Evolutionary conservation across 2,888 invertebrate genomes (phyloP).

Genomic region (Athalia rosae): DNA sequence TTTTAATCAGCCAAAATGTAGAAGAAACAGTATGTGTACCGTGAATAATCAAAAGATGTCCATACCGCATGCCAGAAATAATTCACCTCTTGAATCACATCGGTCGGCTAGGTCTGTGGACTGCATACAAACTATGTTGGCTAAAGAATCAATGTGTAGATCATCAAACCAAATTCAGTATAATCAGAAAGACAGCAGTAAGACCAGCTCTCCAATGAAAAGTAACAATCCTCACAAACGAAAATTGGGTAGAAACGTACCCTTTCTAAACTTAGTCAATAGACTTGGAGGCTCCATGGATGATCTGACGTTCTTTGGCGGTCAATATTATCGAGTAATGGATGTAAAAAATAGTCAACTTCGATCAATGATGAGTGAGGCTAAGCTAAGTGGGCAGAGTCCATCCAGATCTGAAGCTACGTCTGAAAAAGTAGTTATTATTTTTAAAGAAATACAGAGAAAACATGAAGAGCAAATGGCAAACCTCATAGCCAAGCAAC

Average conservation of each 20-base stretch:
- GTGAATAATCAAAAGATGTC: constrained; percentile 50
- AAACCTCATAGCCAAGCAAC: constrained; percentile 79
- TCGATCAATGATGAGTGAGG: constrained; percentile 38
- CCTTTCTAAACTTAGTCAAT: constrained; percentile 53
- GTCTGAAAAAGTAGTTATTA: constrained; percentile 64
- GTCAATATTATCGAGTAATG: constrained; percentile 48
- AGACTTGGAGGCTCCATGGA: constrained; percentile 60
- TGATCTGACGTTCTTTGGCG: constrained; percentile 51
- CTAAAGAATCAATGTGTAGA: constrained; percentile 53
- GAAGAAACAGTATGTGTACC: constrained; percentile 54
- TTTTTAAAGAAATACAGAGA: constrained; percentile 76
- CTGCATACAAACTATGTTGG: constrained; percentile 63
- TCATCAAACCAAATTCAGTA: constrained; percentile 49
- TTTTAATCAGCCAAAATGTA: constrained; percentile 45
- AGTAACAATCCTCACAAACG: constrained; percentile 36
- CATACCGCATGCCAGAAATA: constrained; percentile 53
- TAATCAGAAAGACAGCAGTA: constrained; percentile 29
- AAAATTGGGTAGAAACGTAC: constrained; percentile 50
- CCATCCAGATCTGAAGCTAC: constrained; percentile 57
- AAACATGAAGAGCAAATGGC: constrained; percentile 81
- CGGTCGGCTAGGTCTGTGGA: constrained; percentile 63
- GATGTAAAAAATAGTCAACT: constrained; percentile 32
- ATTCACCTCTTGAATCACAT: constrained; percentile 48
- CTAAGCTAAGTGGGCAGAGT: constrained; percentile 30
- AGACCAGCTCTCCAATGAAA: not conserved